Conservation (phyloP, 2,113 vertebrate species). For the Oryzias melastigma region DNA sequence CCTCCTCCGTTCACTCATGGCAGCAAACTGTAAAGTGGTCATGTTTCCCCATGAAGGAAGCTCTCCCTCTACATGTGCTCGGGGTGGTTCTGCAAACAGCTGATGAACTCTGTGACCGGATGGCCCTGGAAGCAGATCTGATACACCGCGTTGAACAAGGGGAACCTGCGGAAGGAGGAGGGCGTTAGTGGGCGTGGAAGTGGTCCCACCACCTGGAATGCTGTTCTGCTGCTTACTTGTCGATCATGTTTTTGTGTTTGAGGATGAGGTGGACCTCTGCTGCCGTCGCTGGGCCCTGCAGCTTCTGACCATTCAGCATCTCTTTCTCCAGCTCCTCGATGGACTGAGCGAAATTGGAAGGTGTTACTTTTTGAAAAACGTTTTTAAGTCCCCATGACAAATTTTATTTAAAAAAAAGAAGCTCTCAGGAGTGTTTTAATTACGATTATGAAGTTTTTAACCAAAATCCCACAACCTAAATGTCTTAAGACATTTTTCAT, state of each 20-base stretch:
- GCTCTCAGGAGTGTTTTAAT: too few species aligned
- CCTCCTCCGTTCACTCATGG: background rate
- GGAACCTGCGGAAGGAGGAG: conserved; percentile 81
- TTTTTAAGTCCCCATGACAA: too few species aligned
- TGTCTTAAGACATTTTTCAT: too few species aligned
- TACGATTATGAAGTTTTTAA: too few species aligned
- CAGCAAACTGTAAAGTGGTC: conserved; percentile 5
- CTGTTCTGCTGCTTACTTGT: conserved; percentile 86
- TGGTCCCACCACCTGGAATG: background rate
- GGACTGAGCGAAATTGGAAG: conserved; percentile 72
- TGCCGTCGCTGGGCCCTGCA: conserved; percentile 93
- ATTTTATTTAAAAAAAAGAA: too few species aligned
- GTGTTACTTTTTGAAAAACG: background rate
- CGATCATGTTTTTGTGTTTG: conserved; percentile 81
- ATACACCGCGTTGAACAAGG: conserved; percentile 92
- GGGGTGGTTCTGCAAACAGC: conserved; percentile 92
- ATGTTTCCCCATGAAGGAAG: conserved; percentile 45
- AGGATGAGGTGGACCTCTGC: conserved; percentile 91
- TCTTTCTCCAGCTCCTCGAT: conserved; percentile 94
- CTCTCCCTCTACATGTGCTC: conserved; percentile 81
- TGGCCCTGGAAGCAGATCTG: conserved; percentile 88
- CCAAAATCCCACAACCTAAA: too few species aligned
- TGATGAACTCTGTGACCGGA: conserved; percentile 86
- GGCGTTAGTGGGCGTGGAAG: background rate
- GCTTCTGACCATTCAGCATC: conserved; percentile 96